Conservation (phyloP, 1,140 invertebrate genomes). For the Drosophila eugracilis region DNA sequence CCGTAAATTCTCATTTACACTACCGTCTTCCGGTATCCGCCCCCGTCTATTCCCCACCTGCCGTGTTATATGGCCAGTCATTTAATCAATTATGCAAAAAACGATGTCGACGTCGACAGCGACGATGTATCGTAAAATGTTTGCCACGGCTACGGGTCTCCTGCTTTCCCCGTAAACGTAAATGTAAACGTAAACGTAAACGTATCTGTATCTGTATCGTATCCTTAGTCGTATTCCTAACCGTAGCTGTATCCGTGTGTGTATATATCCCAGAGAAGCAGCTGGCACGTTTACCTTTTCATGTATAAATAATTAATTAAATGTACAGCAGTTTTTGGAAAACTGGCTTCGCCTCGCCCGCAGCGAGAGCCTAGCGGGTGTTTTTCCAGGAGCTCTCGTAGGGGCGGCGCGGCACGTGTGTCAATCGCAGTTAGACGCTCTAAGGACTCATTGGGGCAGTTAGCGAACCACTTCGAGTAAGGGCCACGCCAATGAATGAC, state of each 20-base stretch:
- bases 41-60: slow-evolving; percentile 17
- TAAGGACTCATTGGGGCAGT: slow-evolving; percentile 52
- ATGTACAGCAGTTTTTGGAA: slow-evolving; percentile 70
- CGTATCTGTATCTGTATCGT: slow-evolving; percentile 18
- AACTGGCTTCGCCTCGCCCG: slow-evolving; percentile 32
- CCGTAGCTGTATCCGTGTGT: slow-evolving; percentile 41
- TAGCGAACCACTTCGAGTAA: slow-evolving; percentile 67
- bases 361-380: neutral
- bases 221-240: slow-evolving; percentile 24
- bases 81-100: slow-evolving; percentile 83
- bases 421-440: slow-evolving; percentile 61
- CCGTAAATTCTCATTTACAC: slow-evolving; percentile 67
- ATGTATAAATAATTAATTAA: slow-evolving; percentile 81
- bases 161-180: neutral
- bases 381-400: neutral
- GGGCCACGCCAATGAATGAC: slow-evolving; percentile 33
- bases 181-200: neutral
- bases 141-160: slow-evolving; percentile 54
- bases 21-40: neutral
- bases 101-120: slow-evolving; percentile 67
- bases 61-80: slow-evolving; percentile 72
- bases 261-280: slow-evolving; percentile 14
- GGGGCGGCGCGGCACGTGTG: neutral
- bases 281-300: slow-evolving; percentile 77
- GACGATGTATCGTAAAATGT: slow-evolving; percentile 78